Evolutionary conservation across 1,140 invertebrate species (phyloP), one percentile per base, ranked within the genome.

Genomic region (Drosophila neocordata): DNA sequence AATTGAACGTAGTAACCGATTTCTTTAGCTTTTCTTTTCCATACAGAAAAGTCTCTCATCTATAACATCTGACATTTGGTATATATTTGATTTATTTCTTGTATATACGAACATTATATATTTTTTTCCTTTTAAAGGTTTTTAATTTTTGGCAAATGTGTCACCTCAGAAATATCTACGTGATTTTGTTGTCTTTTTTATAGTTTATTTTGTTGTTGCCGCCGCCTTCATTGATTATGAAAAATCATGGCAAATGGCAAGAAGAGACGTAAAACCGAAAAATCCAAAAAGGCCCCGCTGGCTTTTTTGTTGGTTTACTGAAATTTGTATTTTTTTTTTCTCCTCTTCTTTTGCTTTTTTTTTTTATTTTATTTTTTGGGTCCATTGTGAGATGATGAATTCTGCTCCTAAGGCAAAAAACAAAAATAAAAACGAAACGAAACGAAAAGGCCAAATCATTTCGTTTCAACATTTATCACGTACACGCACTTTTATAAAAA

Each of bases 221-320:
- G 38, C 37, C 41, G 57, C 70, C 64, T 65, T 56, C 69, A 64
- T 72, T 85, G 68, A 85, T 87, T 85, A 85, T 85, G 82, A 85
- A 81, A 85, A 85, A 87, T 87, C 82, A 87, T 87, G 83, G 74
- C 80, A 79, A 79, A 85, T 76, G 73, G 65, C 73, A 71, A 73
- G 69, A 76, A 76, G 64, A 65, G 51, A 37, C 44, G 37, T 68
- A 72, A 31, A 53, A 62, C 7, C 1, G 3, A 64, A 66, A 69
- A 71, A 53, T 7, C 41, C 13, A 20, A 35, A 65, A 73, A 84
- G 69, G 44, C 65, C 72, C 77, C 77, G 77, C 82, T 74, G 77
- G 58, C 75, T 37, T 41, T 55, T 67, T 68, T 41, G 13, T 48
- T 48, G 34, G 27, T 31, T 31, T 31, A 6, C 27, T 31, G 27